Evolutionary conservation across 2,113 vertebrate genomes (phyloP), one percentile per base, ranked within the genome.

Genomic region (Gambusia affinis): DNA sequence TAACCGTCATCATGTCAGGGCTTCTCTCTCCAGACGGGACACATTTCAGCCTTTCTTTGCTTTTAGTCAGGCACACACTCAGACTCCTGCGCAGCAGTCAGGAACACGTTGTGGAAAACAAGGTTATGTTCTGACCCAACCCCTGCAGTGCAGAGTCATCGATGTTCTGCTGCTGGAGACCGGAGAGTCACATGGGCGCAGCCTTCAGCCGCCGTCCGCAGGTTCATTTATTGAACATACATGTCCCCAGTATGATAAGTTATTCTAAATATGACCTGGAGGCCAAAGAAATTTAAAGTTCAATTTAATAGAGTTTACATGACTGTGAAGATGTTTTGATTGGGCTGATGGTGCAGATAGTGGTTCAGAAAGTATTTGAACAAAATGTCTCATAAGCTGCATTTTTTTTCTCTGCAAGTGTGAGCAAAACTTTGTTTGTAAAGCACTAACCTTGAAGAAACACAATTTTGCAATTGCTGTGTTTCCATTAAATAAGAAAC

Each of bases 91-190:
- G 24, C 65, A 68, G 24, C 22, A 22, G 73, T 51, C 82, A 82
- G 86, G 88, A 83, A 87, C 81, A 78, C 82, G 69, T 51, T 69
- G 79, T 81, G 76, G 81, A 78, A 91, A 90, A 90, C 90, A 83
- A 88, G 89, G 90, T 93, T 89, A 87, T 91, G 88, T 83, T 75
- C 83, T 86, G 86, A 90, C 78, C 84, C 90, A 82, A 86, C 87
- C 87, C 85, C 84, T 70, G 78, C 78, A 28, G 76, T 64, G 82
- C 80, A 47, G 78, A 81, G 79, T 90, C 88, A 86, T 75, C 80
- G 60, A 81, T 70, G 83, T 77, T 86, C 80, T 68, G 75, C 78
- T 63, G 74, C 69, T 19, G 87, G 67, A 15, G 29, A 10, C 70
- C 17, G 27, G 75, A 33, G 35, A 87, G 87, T 92, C 93, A 92